Conservation (phyloP, 1,140 invertebrate species). For the Cotesia glomerata region DNA sequence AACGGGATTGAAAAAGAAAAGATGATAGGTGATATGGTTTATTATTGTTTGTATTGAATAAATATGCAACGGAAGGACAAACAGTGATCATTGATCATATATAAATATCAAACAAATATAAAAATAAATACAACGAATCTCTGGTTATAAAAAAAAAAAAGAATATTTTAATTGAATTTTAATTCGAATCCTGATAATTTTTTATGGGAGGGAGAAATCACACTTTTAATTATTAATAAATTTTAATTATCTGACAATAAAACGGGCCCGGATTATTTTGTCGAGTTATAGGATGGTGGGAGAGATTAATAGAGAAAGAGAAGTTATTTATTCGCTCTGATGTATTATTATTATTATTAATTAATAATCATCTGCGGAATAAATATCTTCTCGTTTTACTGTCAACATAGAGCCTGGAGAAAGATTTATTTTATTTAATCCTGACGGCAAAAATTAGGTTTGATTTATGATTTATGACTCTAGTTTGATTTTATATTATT, state of each 20-base stretch:
- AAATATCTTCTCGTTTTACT: too few species aligned
- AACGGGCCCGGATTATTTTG: slow-evolving; percentile 23
- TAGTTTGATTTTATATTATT: too few species aligned
- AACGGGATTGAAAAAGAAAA: neutral
- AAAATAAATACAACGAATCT: slow-evolving; percentile 36
- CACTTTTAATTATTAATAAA: slow-evolving; percentile 39
- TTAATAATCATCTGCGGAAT: too few species aligned
- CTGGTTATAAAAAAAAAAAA: slow-evolving; percentile 25
- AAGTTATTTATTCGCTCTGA: neutral
- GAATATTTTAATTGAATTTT: neutral
- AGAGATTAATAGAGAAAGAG: slow-evolving; percentile 20
- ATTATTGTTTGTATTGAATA: slow-evolving; percentile 18
- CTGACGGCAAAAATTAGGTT: too few species aligned
- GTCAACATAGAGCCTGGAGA: too few species aligned
- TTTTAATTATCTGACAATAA: slow-evolving; percentile 35
- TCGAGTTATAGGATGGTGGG: neutral
- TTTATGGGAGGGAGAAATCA: slow-evolving; percentile 26
- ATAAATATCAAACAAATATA: slow-evolving; percentile 33
- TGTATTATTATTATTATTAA: too few species aligned
- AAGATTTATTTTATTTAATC: too few species aligned
- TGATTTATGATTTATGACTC: too few species aligned
- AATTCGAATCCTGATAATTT: slow-evolving; percentile 11
- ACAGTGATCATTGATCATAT: slow-evolving; percentile 30
- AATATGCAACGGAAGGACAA: slow-evolving; percentile 17
- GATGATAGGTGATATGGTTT: slow-evolving; percentile 9